phyloP scores from a whole-genome alignment of 2,888 invertebrate genomes.

The Acleris holmiana region DNA sequence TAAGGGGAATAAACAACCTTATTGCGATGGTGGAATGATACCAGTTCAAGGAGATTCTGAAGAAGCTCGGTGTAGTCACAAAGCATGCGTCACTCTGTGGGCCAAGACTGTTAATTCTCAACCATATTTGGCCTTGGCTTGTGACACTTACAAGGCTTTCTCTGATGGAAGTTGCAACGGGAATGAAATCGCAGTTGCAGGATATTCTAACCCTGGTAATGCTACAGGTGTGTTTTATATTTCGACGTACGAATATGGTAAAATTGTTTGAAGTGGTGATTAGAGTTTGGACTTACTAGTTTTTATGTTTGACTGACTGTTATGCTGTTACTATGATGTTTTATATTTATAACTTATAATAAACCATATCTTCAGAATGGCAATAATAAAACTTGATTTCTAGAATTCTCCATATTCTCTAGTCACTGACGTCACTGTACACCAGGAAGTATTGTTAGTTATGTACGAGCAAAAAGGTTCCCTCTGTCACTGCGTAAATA shows the following conservation, averaged over 20 bases:
- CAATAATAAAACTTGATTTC: no score
- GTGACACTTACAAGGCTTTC: conserved; percentile 65
- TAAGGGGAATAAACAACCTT: conserved; percentile 82
- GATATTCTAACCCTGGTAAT: conserved; percentile 74
- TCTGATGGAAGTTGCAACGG: conserved; percentile 62
- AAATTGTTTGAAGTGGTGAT: not conserved
- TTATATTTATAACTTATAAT: no score
- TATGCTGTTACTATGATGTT: no score
- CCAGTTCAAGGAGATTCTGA: conserved; percentile 69
- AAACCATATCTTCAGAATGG: no score
- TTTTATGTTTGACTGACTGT: no score
- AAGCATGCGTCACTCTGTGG: conserved; percentile 69
- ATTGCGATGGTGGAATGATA: conserved; percentile 69
- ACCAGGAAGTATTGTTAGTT: no score
- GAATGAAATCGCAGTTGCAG: conserved; percentile 69
- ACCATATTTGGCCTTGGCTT: conserved; percentile 68
- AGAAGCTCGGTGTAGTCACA: conserved; percentile 73
- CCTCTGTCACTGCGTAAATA: no score
- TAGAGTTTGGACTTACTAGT: no score
- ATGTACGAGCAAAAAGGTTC: no score
- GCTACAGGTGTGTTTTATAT: conserved; percentile 74
- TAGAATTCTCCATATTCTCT: no score
- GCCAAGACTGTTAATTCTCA: conserved; percentile 63
- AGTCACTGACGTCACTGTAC: no score
- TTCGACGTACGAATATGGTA: conserved; percentile 65